Evolutionary conservation across 2,797 vertebrate genomes (phyloP).

Genomic region (Muscicapa striata): DNA sequence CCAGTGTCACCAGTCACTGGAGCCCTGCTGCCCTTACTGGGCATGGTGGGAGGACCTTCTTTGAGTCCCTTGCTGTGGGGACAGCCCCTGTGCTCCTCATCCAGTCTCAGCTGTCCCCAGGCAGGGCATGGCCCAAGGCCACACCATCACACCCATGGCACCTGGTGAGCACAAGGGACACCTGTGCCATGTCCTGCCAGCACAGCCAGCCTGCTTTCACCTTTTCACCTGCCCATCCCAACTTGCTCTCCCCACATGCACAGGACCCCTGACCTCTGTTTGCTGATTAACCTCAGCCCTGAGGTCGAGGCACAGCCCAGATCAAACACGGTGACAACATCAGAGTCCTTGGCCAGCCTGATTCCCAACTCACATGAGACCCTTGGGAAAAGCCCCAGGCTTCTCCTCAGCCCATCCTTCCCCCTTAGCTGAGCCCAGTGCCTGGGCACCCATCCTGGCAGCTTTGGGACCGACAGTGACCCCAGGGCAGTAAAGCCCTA

Average conservation of each 20-base stretch:
- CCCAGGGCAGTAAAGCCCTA: not conserved
- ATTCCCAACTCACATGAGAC: rapidly evolving
- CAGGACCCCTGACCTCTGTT: not conserved
- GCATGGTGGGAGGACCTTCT: not conserved
- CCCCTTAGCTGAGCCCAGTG: rapidly evolving
- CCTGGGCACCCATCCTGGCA: not conserved
- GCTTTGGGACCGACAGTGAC: rapidly evolving
- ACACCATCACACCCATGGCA: rapidly evolving
- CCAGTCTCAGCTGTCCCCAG: not conserved
- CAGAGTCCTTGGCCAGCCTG: not conserved
- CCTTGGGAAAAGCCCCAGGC: not conserved
- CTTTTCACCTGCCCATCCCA: rapidly evolving
- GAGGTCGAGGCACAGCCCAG: not conserved
- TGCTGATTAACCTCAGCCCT: not conserved
- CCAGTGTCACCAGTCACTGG: not conserved
- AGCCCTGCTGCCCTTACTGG: not conserved
- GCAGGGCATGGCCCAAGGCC: rapidly evolving
- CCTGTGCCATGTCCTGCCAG: not conserved
- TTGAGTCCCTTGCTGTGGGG: not conserved
- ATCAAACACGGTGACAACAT: rapidly evolving
- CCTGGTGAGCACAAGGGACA: rapidly evolving
- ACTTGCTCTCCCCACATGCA: rapidly evolving
- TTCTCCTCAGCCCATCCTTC: rapidly evolving
- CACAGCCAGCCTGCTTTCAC: rapidly evolving
- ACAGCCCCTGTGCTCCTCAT: not conserved